These are phyloP conservation scores for Drosophila nannoptera DNA, from an alignment of 1,140 invertebrate genomes.

Conservation along the genomic window DNA sequence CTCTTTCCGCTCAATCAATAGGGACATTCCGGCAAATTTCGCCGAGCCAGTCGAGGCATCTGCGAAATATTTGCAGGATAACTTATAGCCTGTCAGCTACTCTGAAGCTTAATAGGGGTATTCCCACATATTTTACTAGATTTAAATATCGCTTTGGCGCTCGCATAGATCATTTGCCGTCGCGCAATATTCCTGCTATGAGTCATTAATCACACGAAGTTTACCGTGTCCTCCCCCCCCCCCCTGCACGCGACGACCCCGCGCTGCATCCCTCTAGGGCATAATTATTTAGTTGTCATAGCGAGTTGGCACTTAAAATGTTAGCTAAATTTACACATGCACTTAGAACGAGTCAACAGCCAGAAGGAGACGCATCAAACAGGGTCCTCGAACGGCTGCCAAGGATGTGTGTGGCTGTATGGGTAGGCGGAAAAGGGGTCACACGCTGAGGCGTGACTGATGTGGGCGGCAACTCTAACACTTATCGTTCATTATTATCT, in stretches of 20 bases:
- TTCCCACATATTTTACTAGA: no score
- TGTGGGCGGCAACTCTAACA: constrained; percentile 67
- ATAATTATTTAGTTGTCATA: constrained; percentile 61
- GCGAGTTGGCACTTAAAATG: constrained; percentile 72
- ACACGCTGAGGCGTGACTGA: constrained; percentile 42
- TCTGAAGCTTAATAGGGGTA: no score
- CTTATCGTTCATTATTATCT: constrained; percentile 77
- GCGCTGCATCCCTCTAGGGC: background rate
- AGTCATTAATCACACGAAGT: constrained; percentile 58
- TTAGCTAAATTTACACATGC: constrained; percentile 76
- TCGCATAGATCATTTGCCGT: constrained; percentile 7
- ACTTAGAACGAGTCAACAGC: constrained; percentile 59
- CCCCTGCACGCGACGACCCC: background rate
- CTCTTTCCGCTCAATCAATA: no score
- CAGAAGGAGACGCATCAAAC: constrained; percentile 39
- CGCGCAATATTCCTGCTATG: constrained; percentile 26
- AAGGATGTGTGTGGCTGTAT: constrained; percentile 22
- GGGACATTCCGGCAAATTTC: no score
- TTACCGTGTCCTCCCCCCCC: background rate
- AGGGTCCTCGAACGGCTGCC: constrained; percentile 34
- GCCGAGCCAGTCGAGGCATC: no score
- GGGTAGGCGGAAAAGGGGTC: background rate
- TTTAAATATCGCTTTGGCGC: no score
- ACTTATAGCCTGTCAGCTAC: no score
- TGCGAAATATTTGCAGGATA: no score